Conservation (phyloP, 2,797 vertebrate species). For the Poeciliopsis infans region DNA sequence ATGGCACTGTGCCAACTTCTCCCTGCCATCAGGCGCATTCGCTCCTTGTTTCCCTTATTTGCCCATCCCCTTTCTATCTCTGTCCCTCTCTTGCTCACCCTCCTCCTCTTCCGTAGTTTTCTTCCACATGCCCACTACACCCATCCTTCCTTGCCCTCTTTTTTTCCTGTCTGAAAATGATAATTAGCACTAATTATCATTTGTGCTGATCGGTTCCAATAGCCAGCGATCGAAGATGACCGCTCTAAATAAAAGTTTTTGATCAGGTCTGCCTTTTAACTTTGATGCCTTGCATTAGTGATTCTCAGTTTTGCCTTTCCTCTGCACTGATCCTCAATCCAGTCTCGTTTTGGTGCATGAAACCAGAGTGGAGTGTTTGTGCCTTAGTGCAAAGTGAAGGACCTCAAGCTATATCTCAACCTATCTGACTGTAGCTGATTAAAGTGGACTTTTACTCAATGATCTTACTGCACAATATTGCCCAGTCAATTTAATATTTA, state of each 20-base stretch:
- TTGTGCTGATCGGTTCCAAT: constrained; percentile 97
- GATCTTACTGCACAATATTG: constrained; percentile 63
- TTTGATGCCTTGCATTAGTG: constrained; percentile 79
- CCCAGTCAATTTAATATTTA: constrained; percentile 75
- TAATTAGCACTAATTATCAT: constrained; percentile 98
- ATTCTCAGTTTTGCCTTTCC: constrained; percentile 58
- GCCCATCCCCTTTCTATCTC: constrained; percentile 88
- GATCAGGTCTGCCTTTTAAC: constrained; percentile 68
- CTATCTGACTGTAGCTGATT: constrained; percentile 79
- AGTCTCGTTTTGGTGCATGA: constrained; percentile 46
- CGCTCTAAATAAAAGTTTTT: constrained; percentile 80
- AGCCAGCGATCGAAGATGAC: constrained; percentile 87
- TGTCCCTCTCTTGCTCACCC: constrained; percentile 79
- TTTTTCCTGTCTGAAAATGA: constrained; percentile 78
- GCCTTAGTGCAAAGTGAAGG: constrained; percentile 47
- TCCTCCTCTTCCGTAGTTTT: constrained; percentile 71
- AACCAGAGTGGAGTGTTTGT: constrained; percentile 45
- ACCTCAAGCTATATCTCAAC: constrained; percentile 63
- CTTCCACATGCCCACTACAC: constrained; percentile 71
- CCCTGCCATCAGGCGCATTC: constrained; percentile 95
- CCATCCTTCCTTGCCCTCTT: constrained; percentile 79
- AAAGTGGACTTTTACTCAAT: constrained; percentile 72
- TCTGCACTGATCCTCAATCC: constrained; percentile 60
- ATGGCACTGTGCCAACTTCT: constrained; percentile 99
- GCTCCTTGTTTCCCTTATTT: constrained; percentile 91